A percentile compares a stretch with the other conserved stretches of the same genome.
Conservation (phyloP, 2,888 invertebrate genomes). For the Helleia helle region DNA sequence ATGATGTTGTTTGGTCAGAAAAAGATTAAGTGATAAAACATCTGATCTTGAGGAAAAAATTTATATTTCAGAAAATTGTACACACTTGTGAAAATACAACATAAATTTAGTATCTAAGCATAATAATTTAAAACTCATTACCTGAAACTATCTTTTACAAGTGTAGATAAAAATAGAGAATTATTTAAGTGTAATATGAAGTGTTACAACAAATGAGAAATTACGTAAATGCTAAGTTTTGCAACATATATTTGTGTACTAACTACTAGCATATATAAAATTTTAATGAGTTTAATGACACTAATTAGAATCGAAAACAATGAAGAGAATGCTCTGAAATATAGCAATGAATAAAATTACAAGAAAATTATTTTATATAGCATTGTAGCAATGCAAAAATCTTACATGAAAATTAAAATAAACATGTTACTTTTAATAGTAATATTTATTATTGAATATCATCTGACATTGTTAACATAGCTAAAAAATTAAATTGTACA, state of each 20-base stretch:
- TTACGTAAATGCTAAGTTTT: slow-evolving; percentile 30
- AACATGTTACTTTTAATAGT: slow-evolving; percentile 60
- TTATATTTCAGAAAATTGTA: slow-evolving; percentile 73
- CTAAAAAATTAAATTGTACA: slow-evolving; percentile 72
- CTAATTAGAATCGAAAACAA: slow-evolving; percentile 8
- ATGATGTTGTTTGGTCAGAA: slow-evolving; percentile 38
- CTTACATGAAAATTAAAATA: slow-evolving; percentile 52
- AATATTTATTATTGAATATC: slow-evolving; percentile 67
- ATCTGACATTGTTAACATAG: slow-evolving; percentile 62
- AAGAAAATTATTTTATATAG: slow-evolving; percentile 4
- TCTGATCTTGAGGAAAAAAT: slow-evolving; percentile 55
- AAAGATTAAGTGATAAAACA: slow-evolving; percentile 42
- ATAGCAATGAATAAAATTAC: slow-evolving; percentile 8
- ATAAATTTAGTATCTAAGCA: slow-evolving; percentile 46
- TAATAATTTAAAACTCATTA: slow-evolving; percentile 46
- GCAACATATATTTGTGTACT: slow-evolving; percentile 36
- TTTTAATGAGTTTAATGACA: slow-evolving; percentile 7
- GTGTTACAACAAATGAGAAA: slow-evolving; percentile 37
- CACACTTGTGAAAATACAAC: slow-evolving; percentile 69
- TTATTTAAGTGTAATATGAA: slow-evolving; percentile 29
- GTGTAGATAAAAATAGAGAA: slow-evolving; percentile 59
- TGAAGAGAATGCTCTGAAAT: slow-evolving; percentile 5
- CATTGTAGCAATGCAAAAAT: slow-evolving; percentile 38
- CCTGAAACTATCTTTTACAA: slow-evolving; percentile 48
- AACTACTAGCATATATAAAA: slow-evolving; percentile 36